Percentiles rank a stretch among this genome's conserved stretches.
Evolutionary conservation across 2,888 invertebrate genomes (phyloP).

Genomic region (Zaprionus bogoriensis): DNA sequence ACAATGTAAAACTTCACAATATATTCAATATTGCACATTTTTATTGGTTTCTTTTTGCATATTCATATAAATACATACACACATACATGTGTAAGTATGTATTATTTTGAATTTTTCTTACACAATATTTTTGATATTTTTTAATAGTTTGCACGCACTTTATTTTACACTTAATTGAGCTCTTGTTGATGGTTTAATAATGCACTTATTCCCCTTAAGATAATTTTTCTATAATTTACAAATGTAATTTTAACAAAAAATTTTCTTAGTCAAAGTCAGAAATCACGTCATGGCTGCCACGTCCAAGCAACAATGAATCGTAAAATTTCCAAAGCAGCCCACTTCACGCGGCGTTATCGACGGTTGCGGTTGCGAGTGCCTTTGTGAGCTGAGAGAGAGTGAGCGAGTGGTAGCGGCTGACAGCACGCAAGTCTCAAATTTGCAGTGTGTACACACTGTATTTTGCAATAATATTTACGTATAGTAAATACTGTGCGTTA

Average conservation of each 20-base stretch:
- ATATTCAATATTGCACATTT: slow-evolving; percentile 57
- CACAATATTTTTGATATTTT: slow-evolving; percentile 63
- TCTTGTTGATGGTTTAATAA: slow-evolving; percentile 57
- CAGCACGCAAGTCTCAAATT: slow-evolving; percentile 16
- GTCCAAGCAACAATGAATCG: slow-evolving; percentile 83
- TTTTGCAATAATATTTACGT: slow-evolving; percentile 9
- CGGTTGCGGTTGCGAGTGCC: slow-evolving; percentile 60
- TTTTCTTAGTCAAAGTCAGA: slow-evolving; percentile 77
- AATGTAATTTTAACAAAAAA: slow-evolving; percentile 73
- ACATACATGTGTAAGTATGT: slow-evolving; percentile 20
- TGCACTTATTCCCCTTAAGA: slow-evolving; percentile 72
- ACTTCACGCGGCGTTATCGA: slow-evolving; percentile 61
- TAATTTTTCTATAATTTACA: slow-evolving; percentile 72
- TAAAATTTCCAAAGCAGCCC: slow-evolving; percentile 72
- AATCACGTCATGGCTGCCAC: slow-evolving; percentile 83
- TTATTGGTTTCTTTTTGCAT: slow-evolving; percentile 33
- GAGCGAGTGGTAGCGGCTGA: slow-evolving; percentile 26
- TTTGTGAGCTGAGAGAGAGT: slow-evolving; percentile 48
- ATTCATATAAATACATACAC: slow-evolving; percentile 26
- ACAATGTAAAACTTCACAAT: slow-evolving; percentile 48
- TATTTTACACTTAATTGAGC: slow-evolving; percentile 65
- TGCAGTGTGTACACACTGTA: slow-evolving; percentile 55
- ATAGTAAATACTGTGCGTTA: slow-evolving; percentile 9
- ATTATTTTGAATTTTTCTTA: slow-evolving; percentile 54
- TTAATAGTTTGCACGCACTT: slow-evolving; percentile 66